A percentile compares a stretch with the other conserved stretches of the same genome.
Evolutionary conservation across 1,140 invertebrate species (phyloP).

Genomic region (Bombus waltoni): DNA sequence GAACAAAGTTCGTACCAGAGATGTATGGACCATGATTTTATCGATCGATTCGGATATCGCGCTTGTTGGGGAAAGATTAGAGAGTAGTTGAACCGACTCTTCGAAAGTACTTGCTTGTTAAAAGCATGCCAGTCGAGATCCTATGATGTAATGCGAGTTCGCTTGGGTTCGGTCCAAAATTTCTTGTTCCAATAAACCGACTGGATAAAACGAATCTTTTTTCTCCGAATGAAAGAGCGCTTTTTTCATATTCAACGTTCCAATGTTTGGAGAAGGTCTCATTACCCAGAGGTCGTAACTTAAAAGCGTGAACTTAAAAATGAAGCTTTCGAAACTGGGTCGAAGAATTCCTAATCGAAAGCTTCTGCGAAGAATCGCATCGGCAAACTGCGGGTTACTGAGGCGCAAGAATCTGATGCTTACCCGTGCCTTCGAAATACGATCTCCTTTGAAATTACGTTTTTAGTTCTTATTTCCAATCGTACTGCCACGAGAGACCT

Average conservation of each 20-base stretch:
- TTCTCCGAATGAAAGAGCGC: background rate
- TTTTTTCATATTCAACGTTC: background rate
- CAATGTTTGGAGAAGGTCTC: background rate
- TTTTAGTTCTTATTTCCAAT: background rate
- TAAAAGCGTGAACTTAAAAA: background rate
- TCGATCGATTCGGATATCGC: background rate
- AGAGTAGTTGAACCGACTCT: too few species aligned
- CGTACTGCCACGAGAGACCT: background rate
- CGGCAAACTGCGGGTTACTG: too few species aligned
- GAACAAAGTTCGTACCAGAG: background rate
- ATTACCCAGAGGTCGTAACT: background rate
- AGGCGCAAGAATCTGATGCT: background rate
- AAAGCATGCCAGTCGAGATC: background rate
- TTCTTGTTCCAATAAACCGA: background rate
- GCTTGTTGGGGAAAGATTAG: background rate
- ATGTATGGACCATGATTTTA: background rate
- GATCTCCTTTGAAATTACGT: background rate
- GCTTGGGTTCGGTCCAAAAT: background rate
- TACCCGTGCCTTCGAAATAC: background rate
- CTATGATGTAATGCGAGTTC: background rate
- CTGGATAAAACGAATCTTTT: background rate
- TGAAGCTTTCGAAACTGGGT: background rate
- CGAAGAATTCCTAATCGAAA: slow-evolving; percentile 24
- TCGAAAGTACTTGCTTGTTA: background rate
- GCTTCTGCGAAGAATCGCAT: too few species aligned